phyloP scores from a whole-genome alignment of 2,888 invertebrate genomes.

The Nomada ruficornis region DNA sequence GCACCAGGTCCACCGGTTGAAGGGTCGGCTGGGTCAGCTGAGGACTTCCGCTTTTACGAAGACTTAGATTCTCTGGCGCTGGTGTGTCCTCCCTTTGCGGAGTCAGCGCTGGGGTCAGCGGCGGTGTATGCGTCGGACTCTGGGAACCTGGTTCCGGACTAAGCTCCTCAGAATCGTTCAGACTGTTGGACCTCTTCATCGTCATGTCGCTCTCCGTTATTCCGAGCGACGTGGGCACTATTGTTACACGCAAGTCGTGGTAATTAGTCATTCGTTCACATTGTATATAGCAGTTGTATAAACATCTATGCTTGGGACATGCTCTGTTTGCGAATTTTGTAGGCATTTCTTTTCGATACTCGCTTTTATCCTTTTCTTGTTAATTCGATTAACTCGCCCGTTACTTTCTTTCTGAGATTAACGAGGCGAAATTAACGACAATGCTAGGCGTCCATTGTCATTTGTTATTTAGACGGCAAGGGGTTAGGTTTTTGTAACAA shows the following conservation, averaged over 20 bases:
- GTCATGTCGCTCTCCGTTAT: constrained; percentile 67
- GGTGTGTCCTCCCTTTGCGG: constrained; percentile 83
- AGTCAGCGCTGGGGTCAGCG: constrained; percentile 78
- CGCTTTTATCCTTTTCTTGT: too few species aligned
- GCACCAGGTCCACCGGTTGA: constrained; percentile 80
- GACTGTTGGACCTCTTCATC: constrained; percentile 77
- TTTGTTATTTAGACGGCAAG: too few species aligned
- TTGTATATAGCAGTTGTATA: too few species aligned
- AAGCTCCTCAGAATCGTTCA: constrained; percentile 81
- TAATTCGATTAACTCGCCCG: too few species aligned
- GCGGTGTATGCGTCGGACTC: constrained; percentile 80
- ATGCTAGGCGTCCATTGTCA: too few species aligned
- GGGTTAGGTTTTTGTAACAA: too few species aligned
- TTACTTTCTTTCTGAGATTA: too few species aligned
- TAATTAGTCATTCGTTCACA: background rate
- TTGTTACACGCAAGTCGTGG: background rate
- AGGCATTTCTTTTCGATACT: too few species aligned
- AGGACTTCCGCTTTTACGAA: constrained; percentile 87
- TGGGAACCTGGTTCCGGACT: constrained; percentile 80
- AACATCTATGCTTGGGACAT: too few species aligned
- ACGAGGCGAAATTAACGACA: too few species aligned
- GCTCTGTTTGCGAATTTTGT: too few species aligned
- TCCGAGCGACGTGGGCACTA: constrained; percentile 58
- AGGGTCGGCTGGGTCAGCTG: constrained; percentile 80
- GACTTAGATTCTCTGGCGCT: constrained; percentile 92